Conservation (phyloP, 2,888 invertebrate genomes). For the Mythimna lalbum region DNA sequence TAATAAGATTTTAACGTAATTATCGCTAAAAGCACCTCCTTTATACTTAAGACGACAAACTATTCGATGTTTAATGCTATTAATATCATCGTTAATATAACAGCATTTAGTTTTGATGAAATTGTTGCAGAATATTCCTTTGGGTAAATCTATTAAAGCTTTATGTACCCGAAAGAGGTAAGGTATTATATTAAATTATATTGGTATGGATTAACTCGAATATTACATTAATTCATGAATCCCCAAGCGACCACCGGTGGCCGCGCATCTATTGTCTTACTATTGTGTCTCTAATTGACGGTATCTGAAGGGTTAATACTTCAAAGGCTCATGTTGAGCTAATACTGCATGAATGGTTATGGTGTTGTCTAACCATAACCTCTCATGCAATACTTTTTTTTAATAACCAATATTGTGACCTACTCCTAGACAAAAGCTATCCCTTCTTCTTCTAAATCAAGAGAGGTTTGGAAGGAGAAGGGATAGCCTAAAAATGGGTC, state of each 20-base stretch:
- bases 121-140: background rate
- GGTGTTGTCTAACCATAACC: too few relatives aligned
- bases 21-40: conserved; percentile 41
- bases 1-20: conserved; percentile 48
- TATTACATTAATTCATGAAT: too few relatives aligned
- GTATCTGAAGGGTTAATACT: too few relatives aligned
- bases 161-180: background rate
- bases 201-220: background rate
- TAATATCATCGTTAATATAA: conserved; percentile 31
- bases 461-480: too few relatives aligned
- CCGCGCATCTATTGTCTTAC: too few relatives aligned
- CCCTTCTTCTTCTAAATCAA: too few relatives aligned
- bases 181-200: background rate
- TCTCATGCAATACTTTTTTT: background rate
- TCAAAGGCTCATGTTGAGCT: background rate
- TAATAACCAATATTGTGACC: too few relatives aligned
- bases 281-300: too few relatives aligned
- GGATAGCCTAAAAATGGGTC: too few relatives aligned
- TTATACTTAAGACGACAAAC: conserved; percentile 34
- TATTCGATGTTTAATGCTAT: conserved; percentile 42
- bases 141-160: background rate
- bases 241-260: too few relatives aligned
- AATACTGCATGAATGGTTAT: too few relatives aligned
- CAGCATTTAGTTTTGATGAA: conserved; percentile 9
- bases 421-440: too few relatives aligned